Conservation (phyloP, 2,113 vertebrate species). For the Thinocorus orbignyianus region DNA sequence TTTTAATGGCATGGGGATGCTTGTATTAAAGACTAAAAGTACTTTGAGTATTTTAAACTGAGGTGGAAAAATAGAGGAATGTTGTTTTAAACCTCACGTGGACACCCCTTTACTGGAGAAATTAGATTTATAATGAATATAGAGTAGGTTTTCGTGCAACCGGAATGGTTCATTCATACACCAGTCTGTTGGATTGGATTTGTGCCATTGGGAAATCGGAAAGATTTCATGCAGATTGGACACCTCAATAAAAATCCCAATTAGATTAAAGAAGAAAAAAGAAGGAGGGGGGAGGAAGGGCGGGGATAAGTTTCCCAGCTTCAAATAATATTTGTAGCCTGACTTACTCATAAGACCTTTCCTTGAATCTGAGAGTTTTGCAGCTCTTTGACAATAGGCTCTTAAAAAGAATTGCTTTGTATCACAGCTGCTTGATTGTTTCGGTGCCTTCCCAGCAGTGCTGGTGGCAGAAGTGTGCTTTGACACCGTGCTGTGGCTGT, state of each 20-base stretch:
- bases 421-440: background rate
- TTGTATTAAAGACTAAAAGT: background rate
- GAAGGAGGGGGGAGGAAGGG: rapidly evolving
- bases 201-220: background rate
- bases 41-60: background rate
- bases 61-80: background rate
- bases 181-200: background rate
- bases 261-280: background rate
- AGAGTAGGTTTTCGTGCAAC: background rate
- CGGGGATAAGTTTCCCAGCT: background rate
- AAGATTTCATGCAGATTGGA: background rate
- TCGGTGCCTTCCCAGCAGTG: background rate
- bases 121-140: background rate
- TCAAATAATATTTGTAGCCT: background rate
- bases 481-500: rapidly evolving
- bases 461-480: background rate
- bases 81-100: background rate
- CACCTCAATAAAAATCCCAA: background rate
- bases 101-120: background rate
- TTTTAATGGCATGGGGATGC: background rate
- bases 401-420: background rate
- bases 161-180: background rate
- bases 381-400: background rate
- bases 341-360: background rate
- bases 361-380: background rate